Base-by-base conservation (phyloP, 2,888 invertebrate species). In the Ceratothoa steindachneri region DNA sequence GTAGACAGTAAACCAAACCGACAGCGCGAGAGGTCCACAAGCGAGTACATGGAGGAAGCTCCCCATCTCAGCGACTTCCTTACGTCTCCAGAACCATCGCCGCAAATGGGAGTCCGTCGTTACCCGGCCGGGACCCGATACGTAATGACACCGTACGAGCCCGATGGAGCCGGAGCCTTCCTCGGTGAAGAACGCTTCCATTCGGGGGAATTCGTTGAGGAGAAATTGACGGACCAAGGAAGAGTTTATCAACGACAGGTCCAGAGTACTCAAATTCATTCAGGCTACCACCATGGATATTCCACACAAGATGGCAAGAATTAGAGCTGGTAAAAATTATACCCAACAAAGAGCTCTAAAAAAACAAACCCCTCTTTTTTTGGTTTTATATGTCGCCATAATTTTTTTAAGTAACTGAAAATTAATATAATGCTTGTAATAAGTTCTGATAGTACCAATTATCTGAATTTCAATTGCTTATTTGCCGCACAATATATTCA, bases 51-150 rank as follows among this genome's bases (percentile, higher is more conserved):
- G 30, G 78, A 79, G 68, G 79, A 72, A 29, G 65, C 77, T 1
- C 74, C 79, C 19, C 79, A 74, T 66, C 30, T 76, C 22, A 76
- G 76, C 53, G 79, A 79, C 29, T 71, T 74, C 15, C 69, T 70
- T 69, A 74, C 74, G n/a, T 72, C 74, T 19, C 74, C 74, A 30
- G 67, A 52, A 51, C n/a, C 53, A 19, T 72, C 72, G 22, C 67
- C 67, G 29, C 72, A 67, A 24, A 52, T 52, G 27, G 67, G 66
- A 29, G 24, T 51, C 2, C 72, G 66, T 66, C 53, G 52, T 24
- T 66, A 67, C 53, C 15, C 66, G 19, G 24, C 41, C 51, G 31
- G 41, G 51, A 29, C 24, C 12, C 24, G 27, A 22, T 64, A 64
- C 41, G 60, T 60, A 30, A 55, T 60, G 30, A 55, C 24, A n/a